Base-by-base conservation (phyloP, 1,140 invertebrate species). In the Diabrotica virgifera region DNA sequence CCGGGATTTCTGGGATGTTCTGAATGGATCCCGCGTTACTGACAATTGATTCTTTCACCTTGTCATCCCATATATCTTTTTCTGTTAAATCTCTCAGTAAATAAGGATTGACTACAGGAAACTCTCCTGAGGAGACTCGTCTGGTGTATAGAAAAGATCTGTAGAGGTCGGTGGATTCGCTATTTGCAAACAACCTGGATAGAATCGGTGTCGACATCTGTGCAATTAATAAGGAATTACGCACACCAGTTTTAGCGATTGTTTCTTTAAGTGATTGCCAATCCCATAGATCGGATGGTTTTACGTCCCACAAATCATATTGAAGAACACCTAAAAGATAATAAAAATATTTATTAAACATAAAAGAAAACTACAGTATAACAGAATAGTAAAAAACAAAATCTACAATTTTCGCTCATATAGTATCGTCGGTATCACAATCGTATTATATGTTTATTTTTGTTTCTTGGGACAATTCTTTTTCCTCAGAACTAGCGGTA, bases 201-300 rank as follows among this genome's bases (percentile, higher is more conserved):
- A 97, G 99, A 3, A 96, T 98, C 11, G 97, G 96, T 10, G 97
- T 99, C 4, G 97, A 97, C 97, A 99, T 99, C 5, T 96, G 96
- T 0, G 97, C 96, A 55, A 99, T 70, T 2, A 99, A 81, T 6
- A 99, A 82, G 12, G 95, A 97, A 84, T 99, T 99, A 54, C 97
- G 82, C 0, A 99, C 82, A 36, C 97, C 97, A 82, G 94, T 84
- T 78, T 93, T 85, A 8, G 88, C 87, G 72, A 99, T 98, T 74
- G 93, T 91, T 68, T 83, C 83, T 79, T 95, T 95, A 36, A 99
- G 81, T n/a, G 74, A 79, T n/a, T 77, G 71, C 97, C 97, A 99
- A 77, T 99, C 86, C 90, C 94, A 97, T 7, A 96, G 81, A 73
- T 89, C 81, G 52, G 93, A 89, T 11, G 95, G 94, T n/a, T 84